Evolutionary conservation across 2,797 vertebrate genomes (phyloP).

Genomic region (Falco cherrug): DNA sequence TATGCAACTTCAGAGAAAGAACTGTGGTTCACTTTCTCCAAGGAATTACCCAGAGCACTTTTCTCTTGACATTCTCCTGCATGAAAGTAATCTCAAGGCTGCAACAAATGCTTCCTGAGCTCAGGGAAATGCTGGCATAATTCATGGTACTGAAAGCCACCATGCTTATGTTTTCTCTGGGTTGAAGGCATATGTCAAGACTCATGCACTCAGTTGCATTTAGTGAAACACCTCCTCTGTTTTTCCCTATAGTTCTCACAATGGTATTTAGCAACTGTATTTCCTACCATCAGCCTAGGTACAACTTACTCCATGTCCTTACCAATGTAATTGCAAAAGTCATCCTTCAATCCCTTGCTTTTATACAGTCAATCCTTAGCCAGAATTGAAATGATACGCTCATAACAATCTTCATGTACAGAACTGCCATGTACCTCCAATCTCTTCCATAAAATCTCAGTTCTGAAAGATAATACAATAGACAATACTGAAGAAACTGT

Average conservation of each 20-base stretch:
- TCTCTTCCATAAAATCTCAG: background rate
- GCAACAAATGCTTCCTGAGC: background rate
- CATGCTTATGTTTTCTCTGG: background rate
- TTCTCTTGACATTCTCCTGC: background rate
- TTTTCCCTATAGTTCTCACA: background rate
- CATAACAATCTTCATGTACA: background rate
- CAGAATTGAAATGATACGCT: background rate
- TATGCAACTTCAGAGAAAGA: background rate
- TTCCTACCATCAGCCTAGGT: background rate
- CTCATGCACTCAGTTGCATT: no score
- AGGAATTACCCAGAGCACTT: background rate
- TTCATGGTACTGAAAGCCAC: background rate
- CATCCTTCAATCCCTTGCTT: background rate
- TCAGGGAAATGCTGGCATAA: background rate
- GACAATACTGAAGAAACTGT: background rate
- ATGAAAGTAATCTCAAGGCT: background rate
- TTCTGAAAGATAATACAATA: background rate
- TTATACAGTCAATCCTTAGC: background rate
- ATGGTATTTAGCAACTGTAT: background rate
- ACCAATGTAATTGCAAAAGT: background rate
- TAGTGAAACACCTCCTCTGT: background rate
- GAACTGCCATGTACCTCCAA: background rate
- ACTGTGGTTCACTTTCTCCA: background rate
- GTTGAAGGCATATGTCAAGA: background rate
- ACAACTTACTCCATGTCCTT: background rate